These are phyloP conservation scores for Cydia splendana DNA, from an alignment of 1,140 invertebrate genomes.

Conservation along the genomic window DNA sequence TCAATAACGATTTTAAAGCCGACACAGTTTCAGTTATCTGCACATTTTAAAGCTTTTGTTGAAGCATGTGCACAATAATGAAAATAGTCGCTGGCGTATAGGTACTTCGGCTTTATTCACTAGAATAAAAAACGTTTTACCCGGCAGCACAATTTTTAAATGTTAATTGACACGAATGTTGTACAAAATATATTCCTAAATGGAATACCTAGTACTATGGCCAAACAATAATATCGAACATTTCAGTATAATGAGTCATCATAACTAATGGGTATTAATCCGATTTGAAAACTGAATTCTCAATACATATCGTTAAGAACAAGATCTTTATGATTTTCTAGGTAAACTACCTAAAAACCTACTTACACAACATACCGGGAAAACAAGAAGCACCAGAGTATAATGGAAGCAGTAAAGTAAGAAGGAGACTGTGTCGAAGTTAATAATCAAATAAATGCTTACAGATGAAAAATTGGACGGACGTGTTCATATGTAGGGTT, in stretches of 20 bases:
- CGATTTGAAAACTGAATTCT: neutral
- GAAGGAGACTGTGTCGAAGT: too few relatives aligned
- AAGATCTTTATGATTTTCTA: too few relatives aligned
- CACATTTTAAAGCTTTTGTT: neutral
- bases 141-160: constrained; percentile 3
- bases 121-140: neutral
- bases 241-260: neutral
- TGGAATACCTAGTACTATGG: neutral
- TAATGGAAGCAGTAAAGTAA: too few relatives aligned
- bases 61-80: constrained; percentile 10
- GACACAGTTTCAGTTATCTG: neutral
- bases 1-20: neutral
- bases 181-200: neutral
- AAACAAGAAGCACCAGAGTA: too few relatives aligned
- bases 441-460: too few relatives aligned
- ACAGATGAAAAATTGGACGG: too few relatives aligned
- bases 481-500: too few relatives aligned
- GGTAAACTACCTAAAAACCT: too few relatives aligned
- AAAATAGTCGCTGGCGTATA: neutral
- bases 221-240: neutral
- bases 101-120: neutral
- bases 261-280: too few relatives aligned
- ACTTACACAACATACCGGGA: too few relatives aligned
- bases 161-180: neutral
- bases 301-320: too few relatives aligned